phyloP scores from a whole-genome alignment of 2,888 invertebrate species.

The Amiota mariae region DNA sequence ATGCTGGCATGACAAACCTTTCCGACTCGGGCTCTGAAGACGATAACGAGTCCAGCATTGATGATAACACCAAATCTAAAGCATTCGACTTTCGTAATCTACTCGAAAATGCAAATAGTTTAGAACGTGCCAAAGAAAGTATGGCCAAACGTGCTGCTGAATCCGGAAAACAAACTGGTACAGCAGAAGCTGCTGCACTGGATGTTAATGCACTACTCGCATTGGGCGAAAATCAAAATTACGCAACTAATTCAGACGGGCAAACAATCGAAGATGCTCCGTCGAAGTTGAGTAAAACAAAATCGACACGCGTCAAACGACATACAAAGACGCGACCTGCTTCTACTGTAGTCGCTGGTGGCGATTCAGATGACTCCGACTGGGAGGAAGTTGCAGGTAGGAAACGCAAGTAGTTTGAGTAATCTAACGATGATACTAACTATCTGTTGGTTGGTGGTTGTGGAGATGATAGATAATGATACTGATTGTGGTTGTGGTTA shows the following conservation, averaged over 20 bases:
- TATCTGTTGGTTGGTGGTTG: conserved; percentile 52
- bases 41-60: conserved; percentile 60
- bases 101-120: conserved; percentile 77
- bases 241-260: conserved; percentile 55
- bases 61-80: conserved; percentile 52
- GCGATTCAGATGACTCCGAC: conserved; percentile 76
- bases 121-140: conserved; percentile 78
- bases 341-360: conserved; percentile 71
- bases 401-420: conserved; percentile 67
- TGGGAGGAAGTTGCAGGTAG: conserved; percentile 84
- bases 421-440: neutral
- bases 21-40: conserved; percentile 70
- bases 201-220: conserved; percentile 80
- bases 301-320: conserved; percentile 66
- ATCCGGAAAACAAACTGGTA: conserved; percentile 17
- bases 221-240: conserved; percentile 76
- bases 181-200: conserved; percentile 57
- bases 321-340: conserved; percentile 68
- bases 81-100: conserved; percentile 74
- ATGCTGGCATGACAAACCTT: conserved; percentile 66
- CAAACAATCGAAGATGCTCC: conserved; percentile 53
- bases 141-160: conserved; percentile 55
- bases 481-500: conserved; percentile 20
- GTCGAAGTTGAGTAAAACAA: conserved; percentile 63
- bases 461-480: conserved; percentile 45